Evolutionary conservation across 2,113 vertebrate species (phyloP).

Genomic region (Lota lota): DNA sequence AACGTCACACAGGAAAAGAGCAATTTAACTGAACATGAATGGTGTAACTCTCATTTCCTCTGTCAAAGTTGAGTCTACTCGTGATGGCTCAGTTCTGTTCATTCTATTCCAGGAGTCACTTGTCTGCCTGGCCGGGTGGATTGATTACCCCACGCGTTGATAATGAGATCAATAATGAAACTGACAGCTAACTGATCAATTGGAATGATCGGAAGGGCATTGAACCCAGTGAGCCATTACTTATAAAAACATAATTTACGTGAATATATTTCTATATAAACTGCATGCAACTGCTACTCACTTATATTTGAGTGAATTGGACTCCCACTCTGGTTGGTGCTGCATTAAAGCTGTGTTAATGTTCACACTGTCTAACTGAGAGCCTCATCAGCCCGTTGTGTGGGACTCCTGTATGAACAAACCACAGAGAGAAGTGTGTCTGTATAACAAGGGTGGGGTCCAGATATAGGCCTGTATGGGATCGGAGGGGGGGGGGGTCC

Average conservation of each 20-base stretch:
- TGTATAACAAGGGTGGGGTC: not conserved
- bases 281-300: too few species aligned
- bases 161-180: conserved; percentile 32
- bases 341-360: too few species aligned
- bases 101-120: conserved; percentile 42
- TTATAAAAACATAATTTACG: not conserved
- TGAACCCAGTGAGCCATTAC: not conserved
- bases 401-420: too few species aligned
- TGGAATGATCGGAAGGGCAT: not conserved
- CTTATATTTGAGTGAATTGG: too few species aligned
- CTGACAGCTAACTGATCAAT: conserved; percentile 16
- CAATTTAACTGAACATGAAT: conserved; percentile 1
- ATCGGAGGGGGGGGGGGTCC: not conserved
- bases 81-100: conserved; percentile 17
- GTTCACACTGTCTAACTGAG: too few species aligned
- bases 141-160: conserved; percentile 16
- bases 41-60: conserved; percentile 12
- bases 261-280: not conserved
- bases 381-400: too few species aligned
- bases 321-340: too few species aligned
- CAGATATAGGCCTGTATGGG: conserved; percentile 6
- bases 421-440: too few species aligned
- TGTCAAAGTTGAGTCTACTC: not conserved
- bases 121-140: conserved; percentile 33
- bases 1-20: too few species aligned